phyloP scores from a whole-genome alignment of 1,140 invertebrate species.

The Latrodectus geometricus region DNA sequence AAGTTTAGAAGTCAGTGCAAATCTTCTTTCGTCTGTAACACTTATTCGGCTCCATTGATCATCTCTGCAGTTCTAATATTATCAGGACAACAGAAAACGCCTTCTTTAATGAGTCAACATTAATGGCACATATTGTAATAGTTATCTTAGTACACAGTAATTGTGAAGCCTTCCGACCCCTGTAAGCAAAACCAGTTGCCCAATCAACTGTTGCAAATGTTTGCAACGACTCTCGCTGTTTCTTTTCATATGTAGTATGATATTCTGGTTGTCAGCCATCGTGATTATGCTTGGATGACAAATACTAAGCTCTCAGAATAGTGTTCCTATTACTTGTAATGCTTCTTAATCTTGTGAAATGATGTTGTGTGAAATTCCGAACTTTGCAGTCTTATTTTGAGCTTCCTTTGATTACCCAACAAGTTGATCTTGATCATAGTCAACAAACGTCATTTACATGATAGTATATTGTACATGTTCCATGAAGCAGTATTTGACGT shows the following conservation, averaged over 20 bases:
- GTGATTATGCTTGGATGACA: neutral
- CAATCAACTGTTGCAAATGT: neutral
- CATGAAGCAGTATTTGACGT: neutral
- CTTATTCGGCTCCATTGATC: neutral
- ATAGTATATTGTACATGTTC: neutral
- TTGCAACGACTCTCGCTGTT: neutral
- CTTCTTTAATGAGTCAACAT: neutral
- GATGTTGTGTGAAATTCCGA: neutral
- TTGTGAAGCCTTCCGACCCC: neutral
- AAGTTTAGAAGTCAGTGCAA: neutral
- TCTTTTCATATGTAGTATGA: neutral
- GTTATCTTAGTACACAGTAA: neutral
- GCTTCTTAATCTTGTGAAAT: neutral
- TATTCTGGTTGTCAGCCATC: neutral
- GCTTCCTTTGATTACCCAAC: neutral
- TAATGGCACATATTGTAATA: neutral
- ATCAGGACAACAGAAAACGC: neutral
- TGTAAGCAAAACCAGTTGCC: neutral
- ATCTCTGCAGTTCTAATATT: neutral
- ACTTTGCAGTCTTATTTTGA: neutral
- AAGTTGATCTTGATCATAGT: neutral
- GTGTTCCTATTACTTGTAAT: neutral
- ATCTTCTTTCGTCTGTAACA: neutral
- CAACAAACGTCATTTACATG: neutral
- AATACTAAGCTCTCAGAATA: neutral